phyloP scores from a whole-genome alignment of 1,140 invertebrate genomes.

The Lasioglossum baleicum region DNA sequence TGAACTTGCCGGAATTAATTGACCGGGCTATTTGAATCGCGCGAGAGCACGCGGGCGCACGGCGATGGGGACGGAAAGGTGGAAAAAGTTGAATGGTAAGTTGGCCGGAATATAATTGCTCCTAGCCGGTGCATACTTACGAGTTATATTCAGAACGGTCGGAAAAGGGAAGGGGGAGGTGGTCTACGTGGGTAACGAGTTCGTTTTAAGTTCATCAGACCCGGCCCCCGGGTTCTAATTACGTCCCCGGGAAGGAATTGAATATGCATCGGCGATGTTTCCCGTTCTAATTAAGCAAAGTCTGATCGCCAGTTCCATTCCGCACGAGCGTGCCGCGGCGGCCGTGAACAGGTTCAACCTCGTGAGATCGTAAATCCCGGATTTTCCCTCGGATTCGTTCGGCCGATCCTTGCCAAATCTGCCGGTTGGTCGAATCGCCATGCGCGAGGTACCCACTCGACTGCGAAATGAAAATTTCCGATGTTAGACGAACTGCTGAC shows the following conservation, averaged over 20 bases:
- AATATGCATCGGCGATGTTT: conserved; percentile 44
- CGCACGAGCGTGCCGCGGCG: neutral
- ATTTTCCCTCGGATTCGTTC: neutral
- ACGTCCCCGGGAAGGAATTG: conserved; percentile 20
- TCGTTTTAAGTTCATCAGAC: conserved; percentile 30
- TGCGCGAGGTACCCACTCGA: too few relatives aligned
- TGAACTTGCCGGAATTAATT: conserved; percentile 26
- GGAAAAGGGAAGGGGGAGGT: conserved; percentile 7
- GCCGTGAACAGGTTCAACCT: neutral
- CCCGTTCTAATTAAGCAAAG: conserved; percentile 38
- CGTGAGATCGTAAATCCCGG: too few relatives aligned
- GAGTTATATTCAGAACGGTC: conserved; percentile 9
- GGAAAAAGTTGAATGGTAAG: conserved; percentile 31
- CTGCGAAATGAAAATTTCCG: too few relatives aligned
- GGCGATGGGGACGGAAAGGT: neutral
- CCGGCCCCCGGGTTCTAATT: conserved; percentile 8
- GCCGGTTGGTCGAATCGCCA: too few relatives aligned
- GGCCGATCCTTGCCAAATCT: neutral
- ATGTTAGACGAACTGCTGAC: too few relatives aligned
- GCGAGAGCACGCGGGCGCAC: too few relatives aligned
- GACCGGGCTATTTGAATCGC: conserved; percentile 12
- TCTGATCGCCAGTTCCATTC: conserved; percentile 15
- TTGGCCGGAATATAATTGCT: conserved; percentile 32
- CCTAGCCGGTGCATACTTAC: conserved; percentile 12
- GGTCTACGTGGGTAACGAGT: conserved; percentile 7